A percentile compares a stretch with the other conserved stretches of the same genome.
phyloP scores from a whole-genome alignment of 2,797 vertebrate species.

The Sebastes itinus region DNA sequence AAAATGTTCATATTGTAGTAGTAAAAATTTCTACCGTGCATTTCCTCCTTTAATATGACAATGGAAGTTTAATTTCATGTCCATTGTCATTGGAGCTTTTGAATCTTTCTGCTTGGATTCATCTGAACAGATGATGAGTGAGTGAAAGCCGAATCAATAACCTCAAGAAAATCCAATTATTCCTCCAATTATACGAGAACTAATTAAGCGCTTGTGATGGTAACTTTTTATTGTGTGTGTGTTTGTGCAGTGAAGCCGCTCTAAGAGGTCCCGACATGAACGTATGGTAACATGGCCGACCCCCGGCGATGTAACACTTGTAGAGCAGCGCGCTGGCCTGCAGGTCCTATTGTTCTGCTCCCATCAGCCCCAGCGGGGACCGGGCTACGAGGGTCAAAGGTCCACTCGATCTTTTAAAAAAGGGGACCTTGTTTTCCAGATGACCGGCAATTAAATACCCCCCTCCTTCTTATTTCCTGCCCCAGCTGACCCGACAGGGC shows the following conservation, averaged over 20 bases:
- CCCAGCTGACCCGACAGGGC: constrained; percentile 4
- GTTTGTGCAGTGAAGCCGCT: constrained; percentile 51
- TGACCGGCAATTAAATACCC: constrained; percentile 62
- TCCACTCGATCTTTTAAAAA: constrained; percentile 46
- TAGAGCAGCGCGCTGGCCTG: constrained; percentile 52
- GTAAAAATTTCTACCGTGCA: background rate
- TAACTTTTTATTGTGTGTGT: constrained; percentile 17
- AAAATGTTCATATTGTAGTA: background rate
- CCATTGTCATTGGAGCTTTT: background rate
- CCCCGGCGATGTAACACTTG: constrained; percentile 67
- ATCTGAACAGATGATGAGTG: constrained; percentile 47
- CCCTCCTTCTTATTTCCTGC: background rate
- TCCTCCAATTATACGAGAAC: constrained; percentile 16
- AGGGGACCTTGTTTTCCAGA: constrained; percentile 72
- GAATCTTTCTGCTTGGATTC: background rate
- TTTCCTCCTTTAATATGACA: background rate
- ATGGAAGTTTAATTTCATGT: background rate
- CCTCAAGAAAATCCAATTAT: constrained; percentile 32
- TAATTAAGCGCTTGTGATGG: constrained; percentile 18
- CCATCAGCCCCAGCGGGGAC: constrained; percentile 57
- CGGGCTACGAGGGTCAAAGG: constrained; percentile 65
- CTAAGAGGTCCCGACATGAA: constrained; percentile 61
- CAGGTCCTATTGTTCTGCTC: constrained; percentile 70
- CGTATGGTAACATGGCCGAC: constrained; percentile 65
- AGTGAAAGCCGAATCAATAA: constrained; percentile 49